Percentiles rank a stretch among this genome's conserved stretches.
Conservation (phyloP, 1,140 invertebrate genomes). For the Camponotus vicinus region DNA sequence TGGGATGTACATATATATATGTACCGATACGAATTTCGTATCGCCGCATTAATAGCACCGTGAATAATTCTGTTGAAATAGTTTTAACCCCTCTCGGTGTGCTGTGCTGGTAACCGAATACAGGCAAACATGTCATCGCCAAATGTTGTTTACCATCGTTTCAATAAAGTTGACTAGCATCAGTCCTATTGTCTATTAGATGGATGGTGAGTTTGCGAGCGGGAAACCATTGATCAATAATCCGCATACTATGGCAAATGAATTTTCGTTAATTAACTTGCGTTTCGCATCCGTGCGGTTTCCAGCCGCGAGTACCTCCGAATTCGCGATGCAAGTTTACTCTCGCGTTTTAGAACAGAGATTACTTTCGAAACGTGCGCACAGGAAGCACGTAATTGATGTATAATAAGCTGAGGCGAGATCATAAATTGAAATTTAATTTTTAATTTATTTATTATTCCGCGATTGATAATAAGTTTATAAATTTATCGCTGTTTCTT, state of each 20-base stretch:
- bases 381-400: background rate
- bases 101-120: background rate
- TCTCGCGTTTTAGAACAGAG: background rate
- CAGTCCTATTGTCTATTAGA: conserved; percentile 36
- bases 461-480: background rate
- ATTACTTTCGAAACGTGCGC: background rate
- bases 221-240: conserved; percentile 29
- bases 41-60: background rate
- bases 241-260: background rate
- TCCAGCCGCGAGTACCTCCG: background rate
- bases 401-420: background rate
- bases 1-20: background rate
- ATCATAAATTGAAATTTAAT: conserved; percentile 4
- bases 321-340: background rate
- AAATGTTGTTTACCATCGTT: conserved; percentile 50
- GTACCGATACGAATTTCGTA: conserved; percentile 31
- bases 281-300: background rate
- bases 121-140: conserved; percentile 44
- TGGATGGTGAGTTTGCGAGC: background rate
- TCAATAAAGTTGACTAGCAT: conserved; percentile 48
- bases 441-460: background rate
- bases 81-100: conserved; percentile 42
- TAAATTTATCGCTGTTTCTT: conserved; percentile 4
- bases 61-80: conserved; percentile 53
- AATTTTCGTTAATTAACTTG: conserved; percentile 45